Conservation (phyloP, 2,797 vertebrate species). For the Harpagifer antarcticus region DNA sequence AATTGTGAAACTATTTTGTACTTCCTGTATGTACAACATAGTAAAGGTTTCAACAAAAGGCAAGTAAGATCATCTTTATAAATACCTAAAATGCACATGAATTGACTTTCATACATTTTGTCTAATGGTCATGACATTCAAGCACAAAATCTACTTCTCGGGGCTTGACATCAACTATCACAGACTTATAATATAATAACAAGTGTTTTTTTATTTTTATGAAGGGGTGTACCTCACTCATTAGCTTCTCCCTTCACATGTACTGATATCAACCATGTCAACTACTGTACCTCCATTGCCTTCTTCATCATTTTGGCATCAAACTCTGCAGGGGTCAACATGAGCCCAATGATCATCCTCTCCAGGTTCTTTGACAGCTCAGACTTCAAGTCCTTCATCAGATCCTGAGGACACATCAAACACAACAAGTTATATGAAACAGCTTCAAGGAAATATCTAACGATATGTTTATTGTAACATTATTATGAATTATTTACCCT, state of each 20-base stretch:
- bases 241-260: not conserved
- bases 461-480: not conserved
- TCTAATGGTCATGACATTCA: not conserved
- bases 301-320: constrained; percentile 98
- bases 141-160: not conserved
- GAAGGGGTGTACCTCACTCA: not conserved
- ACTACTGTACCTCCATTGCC: constrained; percentile 91
- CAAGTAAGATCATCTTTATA: constrained; percentile 16
- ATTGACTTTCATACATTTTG: constrained; percentile 38
- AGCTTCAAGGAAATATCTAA: not conserved
- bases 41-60: constrained; percentile 4
- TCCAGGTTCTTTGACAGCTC: constrained; percentile 94
- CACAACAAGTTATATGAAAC: not conserved
- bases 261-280: not conserved
- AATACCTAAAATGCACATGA: constrained; percentile 22
- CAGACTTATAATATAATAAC: not conserved
- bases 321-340: constrained; percentile 94
- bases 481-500: constrained; percentile 82
- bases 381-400: constrained; percentile 97
- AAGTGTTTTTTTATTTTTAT: not conserved
- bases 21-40: not conserved
- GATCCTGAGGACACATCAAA: constrained; percentile 83
- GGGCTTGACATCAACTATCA: not conserved
- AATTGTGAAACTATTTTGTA: constrained; percentile 12
- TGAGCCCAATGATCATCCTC: constrained; percentile 92